Percentiles rank a stretch among this genome's conserved stretches.
phyloP scores from a whole-genome alignment of 2,113 vertebrate genomes.

The Verasper variegatus region DNA sequence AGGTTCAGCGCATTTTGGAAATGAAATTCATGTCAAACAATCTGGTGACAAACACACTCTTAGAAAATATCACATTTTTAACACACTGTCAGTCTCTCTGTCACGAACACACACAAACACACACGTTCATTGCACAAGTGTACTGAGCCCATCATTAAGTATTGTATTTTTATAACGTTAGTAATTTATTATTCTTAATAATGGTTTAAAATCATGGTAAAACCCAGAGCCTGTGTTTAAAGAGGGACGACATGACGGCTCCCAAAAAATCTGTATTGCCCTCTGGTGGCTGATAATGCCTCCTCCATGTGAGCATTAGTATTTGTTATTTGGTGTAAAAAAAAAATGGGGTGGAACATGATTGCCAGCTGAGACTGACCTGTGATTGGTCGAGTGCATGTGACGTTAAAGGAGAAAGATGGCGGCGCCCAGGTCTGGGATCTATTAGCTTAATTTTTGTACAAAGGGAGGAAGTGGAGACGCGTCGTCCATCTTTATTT shows the following conservation, averaged over 20 bases:
- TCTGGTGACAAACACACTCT: not conserved
- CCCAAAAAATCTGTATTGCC: too few species aligned
- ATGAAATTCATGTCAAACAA: not conserved
- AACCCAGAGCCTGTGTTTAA: too few species aligned
- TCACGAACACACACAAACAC: not conserved
- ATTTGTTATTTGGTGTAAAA: too few species aligned
- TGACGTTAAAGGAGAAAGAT: too few species aligned
- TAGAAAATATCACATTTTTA: not conserved
- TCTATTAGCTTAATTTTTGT: too few species aligned
- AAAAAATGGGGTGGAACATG: not conserved
- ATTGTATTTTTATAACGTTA: not conserved
- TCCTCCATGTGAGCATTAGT: too few species aligned
- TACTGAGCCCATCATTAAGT: not conserved
- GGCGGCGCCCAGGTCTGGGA: too few species aligned
- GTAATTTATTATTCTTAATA: not conserved
- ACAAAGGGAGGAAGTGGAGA: too few species aligned
- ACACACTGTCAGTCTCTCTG: not conserved
- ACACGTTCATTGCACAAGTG: not conserved
- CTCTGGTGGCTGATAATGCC: too few species aligned
- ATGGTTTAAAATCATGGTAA: not conserved
- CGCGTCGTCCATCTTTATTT: too few species aligned
- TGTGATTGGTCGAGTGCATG: not conserved
- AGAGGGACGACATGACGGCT: too few species aligned
- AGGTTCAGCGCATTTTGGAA: too few species aligned
- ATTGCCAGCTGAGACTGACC: not conserved